Evolutionary conservation across 2,797 vertebrate genomes (phyloP).

Genomic region (Syngnathus rostellatus): DNA sequence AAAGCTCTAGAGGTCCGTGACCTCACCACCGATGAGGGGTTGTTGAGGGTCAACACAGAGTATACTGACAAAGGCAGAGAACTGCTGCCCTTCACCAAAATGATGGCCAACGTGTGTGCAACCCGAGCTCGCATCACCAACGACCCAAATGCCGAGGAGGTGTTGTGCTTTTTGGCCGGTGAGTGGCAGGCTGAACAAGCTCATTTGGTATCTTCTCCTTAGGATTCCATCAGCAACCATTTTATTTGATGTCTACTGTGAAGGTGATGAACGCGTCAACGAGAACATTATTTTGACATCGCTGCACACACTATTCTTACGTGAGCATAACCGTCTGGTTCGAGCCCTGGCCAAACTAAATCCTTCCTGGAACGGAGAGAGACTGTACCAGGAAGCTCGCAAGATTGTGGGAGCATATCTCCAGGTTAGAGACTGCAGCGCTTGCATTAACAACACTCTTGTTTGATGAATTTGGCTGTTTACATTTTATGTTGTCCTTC

Average conservation of each 20-base stretch:
- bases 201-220: not conserved
- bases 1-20: conserved; percentile 65
- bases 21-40: conserved; percentile 58
- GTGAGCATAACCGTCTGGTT: conserved; percentile 82
- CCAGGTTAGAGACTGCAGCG: conserved; percentile 64
- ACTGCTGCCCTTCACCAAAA: conserved; percentile 66
- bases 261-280: conserved; percentile 73
- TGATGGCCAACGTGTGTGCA: conserved; percentile 58
- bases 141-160: conserved; percentile 26
- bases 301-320: conserved; percentile 74
- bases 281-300: conserved; percentile 73
- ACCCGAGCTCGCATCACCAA: conserved; percentile 57
- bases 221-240: not conserved
- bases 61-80: conserved; percentile 63
- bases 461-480: not conserved
- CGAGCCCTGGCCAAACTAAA: conserved; percentile 67
- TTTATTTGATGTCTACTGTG: conserved; percentile 1
- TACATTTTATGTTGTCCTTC: conserved; percentile 1
- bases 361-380: conserved; percentile 76
- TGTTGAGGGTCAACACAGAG: conserved; percentile 70
- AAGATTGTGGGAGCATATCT: conserved; percentile 75
- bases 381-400: conserved; percentile 77
- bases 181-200: conserved; percentile 14
- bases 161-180: conserved; percentile 82
- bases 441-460: too few relatives aligned